phyloP scores from a whole-genome alignment of 37 sponge, comb jelly and placozoan species.

The Lycopodina hypogea region DNA sequence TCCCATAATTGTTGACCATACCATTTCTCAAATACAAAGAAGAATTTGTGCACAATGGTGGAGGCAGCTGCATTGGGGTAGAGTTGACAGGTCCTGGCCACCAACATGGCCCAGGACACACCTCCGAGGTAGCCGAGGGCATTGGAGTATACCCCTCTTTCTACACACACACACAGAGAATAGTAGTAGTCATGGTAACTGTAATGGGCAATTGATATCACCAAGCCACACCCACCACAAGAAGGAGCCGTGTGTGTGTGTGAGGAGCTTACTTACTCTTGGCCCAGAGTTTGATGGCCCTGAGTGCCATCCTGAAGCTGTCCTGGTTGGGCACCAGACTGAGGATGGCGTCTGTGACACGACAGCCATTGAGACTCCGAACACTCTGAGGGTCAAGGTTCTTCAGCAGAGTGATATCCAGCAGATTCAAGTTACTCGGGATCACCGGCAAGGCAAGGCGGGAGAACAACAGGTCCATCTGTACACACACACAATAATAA shows the following conservation, averaged over 20 bases:
- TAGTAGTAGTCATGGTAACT: not conserved
- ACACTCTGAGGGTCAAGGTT: slow-evolving; percentile 93
- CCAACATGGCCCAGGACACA: slow-evolving; percentile 99
- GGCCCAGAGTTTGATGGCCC: slow-evolving; percentile 97
- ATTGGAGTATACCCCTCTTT: slow-evolving; percentile 94
- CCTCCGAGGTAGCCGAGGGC: slow-evolving; percentile 96
- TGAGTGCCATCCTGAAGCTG: slow-evolving; percentile 84
- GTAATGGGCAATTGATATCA: not conserved
- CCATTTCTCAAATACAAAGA: slow-evolving; percentile 92
- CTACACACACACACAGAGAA: slow-evolving; percentile 19
- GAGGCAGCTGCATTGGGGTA: slow-evolving; percentile 96
- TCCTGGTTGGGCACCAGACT: slow-evolving; percentile 92
- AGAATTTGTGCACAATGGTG: slow-evolving; percentile 95
- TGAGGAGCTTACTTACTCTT: slow-evolving; percentile 72
- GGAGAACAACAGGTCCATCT: slow-evolving; percentile 97
- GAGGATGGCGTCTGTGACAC: slow-evolving; percentile 97
- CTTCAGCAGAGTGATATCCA: slow-evolving; percentile 81
- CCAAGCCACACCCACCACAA: not conserved
- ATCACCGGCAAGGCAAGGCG: slow-evolving; percentile 85
- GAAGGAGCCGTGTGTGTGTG: not conserved
- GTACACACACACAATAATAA: no score
- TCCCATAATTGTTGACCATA: no score
- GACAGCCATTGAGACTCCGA: slow-evolving; percentile 92
- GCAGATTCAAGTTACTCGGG: slow-evolving; percentile 73
- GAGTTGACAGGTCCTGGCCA: slow-evolving; percentile 95